Conservation (phyloP, 2,113 vertebrate species). For the Salminus brasiliensis region DNA sequence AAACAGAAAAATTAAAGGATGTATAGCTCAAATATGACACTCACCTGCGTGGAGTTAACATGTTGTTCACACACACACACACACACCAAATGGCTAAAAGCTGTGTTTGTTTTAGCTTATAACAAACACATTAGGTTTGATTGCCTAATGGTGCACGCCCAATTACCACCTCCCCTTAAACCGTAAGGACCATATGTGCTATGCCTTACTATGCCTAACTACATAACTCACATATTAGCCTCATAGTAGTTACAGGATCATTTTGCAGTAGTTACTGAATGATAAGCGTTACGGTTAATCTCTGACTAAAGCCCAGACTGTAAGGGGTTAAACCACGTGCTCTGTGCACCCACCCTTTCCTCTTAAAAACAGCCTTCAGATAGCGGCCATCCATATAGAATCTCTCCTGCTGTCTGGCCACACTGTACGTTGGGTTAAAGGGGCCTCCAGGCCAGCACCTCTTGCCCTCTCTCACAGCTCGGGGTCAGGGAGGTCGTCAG, state of each 20-base stretch:
- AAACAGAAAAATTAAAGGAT: background rate
- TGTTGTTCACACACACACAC: background rate
- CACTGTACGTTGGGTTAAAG: constrained; percentile 6
- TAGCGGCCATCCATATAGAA: background rate
- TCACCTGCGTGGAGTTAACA: background rate
- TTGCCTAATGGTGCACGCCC: background rate
- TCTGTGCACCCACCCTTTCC: background rate
- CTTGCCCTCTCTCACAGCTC: constrained; percentile 53
- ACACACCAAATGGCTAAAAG: background rate
- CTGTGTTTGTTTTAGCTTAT: constrained; percentile 2
- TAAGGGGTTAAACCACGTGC: background rate
- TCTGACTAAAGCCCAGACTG: background rate
- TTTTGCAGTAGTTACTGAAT: background rate
- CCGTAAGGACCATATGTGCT: background rate
- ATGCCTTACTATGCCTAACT: background rate
- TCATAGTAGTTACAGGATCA: too few species aligned
- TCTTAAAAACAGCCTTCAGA: background rate
- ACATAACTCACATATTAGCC: too few species aligned
- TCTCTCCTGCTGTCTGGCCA: constrained; percentile 2
- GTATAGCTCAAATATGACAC: background rate
- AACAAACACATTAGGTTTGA: constrained; percentile 19
- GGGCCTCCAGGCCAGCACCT: constrained; percentile 13
- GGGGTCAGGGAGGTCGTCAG: constrained; percentile 63
- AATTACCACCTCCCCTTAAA: background rate
- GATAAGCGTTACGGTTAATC: background rate